Conservation (phyloP, 1,140 invertebrate species). For the Onthophagus taurus region DNA sequence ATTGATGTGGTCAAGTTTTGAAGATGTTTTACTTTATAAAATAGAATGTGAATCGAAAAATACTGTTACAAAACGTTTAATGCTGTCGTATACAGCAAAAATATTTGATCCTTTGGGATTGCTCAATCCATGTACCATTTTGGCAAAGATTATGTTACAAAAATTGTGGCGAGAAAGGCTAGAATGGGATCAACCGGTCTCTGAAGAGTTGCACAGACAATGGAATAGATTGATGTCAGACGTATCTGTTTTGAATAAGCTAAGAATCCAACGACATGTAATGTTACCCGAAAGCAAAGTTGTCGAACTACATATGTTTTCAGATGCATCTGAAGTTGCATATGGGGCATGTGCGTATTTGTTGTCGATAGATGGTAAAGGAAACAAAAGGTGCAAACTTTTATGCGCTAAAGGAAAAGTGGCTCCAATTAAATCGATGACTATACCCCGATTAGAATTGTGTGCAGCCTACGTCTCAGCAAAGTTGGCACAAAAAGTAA, state of each 20-base stretch:
- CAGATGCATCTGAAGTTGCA: slow-evolving; percentile 32
- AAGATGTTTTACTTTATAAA: slow-evolving; percentile 3
- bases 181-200: slow-evolving; percentile 6
- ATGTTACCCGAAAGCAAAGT: neutral
- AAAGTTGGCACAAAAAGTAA: slow-evolving; percentile 17
- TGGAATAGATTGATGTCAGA: neutral
- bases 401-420: slow-evolving; percentile 29
- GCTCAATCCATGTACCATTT: slow-evolving; percentile 5
- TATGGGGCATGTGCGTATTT: slow-evolving; percentile 37
- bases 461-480: slow-evolving; percentile 28
- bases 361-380: neutral
- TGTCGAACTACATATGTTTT: slow-evolving; percentile 30
- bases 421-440: slow-evolving; percentile 27
- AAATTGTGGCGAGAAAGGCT: slow-evolving; percentile 10
- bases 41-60: neutral
- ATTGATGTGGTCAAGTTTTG: neutral
- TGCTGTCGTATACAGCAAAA: slow-evolving; percentile 10
- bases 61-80: slow-evolving; percentile 7
- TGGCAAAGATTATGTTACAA: slow-evolving; percentile 13
- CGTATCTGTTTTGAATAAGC: slow-evolving; percentile 1
- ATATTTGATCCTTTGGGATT: slow-evolving; percentile 15
- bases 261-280: neutral
- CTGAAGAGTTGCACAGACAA: neutral
- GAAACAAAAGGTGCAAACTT: slow-evolving; percentile 11
- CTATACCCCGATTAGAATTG: slow-evolving; percentile 30